Evolutionary conservation across 2,797 vertebrate species (phyloP).

Genomic region (Cyprinella venusta): DNA sequence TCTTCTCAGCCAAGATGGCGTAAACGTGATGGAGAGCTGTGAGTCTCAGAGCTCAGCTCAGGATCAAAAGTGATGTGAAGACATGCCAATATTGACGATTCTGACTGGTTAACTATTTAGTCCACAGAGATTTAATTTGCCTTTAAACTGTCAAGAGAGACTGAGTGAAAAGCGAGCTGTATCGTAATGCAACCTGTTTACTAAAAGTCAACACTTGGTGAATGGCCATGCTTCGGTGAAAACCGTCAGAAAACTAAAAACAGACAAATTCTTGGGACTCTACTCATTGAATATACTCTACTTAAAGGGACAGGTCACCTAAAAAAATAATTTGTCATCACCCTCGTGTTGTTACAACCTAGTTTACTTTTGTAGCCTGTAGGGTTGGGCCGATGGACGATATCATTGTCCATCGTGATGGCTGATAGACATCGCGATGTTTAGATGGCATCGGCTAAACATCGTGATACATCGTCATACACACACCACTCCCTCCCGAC

Average conservation of each 20-base stretch:
- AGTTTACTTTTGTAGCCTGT: not conserved
- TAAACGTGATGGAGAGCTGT: slow-evolving; percentile 34
- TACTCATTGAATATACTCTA: not conserved
- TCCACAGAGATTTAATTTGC: slow-evolving; percentile 55
- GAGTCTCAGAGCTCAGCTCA: slow-evolving; percentile 39
- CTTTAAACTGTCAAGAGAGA: slow-evolving; percentile 54
- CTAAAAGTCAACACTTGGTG: not conserved
- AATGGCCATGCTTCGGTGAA: slow-evolving; percentile 27
- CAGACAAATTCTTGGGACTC: not conserved
- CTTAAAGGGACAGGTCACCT: not conserved
- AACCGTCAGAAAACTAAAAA: slow-evolving; percentile 29
- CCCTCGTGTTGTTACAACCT: not conserved
- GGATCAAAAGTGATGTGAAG: slow-evolving; percentile 52
- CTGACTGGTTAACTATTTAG: slow-evolving; percentile 53
- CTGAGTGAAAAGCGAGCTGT: slow-evolving; percentile 46
- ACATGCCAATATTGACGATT: slow-evolving; percentile 52
- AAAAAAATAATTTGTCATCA: not conserved
- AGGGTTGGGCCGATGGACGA: too few relatives aligned
- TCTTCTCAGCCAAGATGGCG: slow-evolving; percentile 47
- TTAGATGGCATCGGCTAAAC: too few relatives aligned
- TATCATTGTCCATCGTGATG: too few relatives aligned
- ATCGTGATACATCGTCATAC: too few relatives aligned
- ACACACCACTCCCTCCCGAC: too few relatives aligned
- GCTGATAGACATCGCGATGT: too few relatives aligned
- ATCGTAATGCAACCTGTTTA: slow-evolving; percentile 35